Evolutionary conservation across 2,797 vertebrate species (phyloP).

Genomic region (Arrhamphus sclerolepis): DNA sequence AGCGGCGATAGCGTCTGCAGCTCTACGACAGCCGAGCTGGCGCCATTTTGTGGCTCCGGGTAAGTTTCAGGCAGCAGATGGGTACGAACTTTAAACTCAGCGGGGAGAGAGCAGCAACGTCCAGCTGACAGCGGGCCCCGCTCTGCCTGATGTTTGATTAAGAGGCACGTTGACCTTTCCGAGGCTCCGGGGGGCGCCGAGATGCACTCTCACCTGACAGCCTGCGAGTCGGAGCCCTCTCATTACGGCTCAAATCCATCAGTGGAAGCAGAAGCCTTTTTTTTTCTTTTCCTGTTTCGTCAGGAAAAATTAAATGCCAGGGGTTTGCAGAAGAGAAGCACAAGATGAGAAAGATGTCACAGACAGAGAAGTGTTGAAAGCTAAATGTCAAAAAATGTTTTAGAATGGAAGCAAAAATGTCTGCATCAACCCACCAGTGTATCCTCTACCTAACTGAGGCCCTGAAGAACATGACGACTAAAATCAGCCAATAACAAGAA

Average conservation of each 20-base stretch:
- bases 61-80: constrained; percentile 65
- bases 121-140: constrained; percentile 66
- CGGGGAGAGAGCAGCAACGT: constrained; percentile 58
- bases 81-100: constrained; percentile 79
- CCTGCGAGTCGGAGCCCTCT: constrained; percentile 50
- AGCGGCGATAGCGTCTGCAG: constrained; percentile 47
- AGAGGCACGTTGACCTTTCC: constrained; percentile 81
- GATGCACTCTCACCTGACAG: constrained; percentile 71
- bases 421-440: too few species aligned
- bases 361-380: constrained; percentile 20
- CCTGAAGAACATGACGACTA: too few species aligned
- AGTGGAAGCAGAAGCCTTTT: constrained; percentile 38
- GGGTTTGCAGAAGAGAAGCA: constrained; percentile 15
- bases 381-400: constrained; percentile 21
- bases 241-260: constrained; percentile 72
- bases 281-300: constrained; percentile 30
- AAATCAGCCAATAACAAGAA: constrained; percentile 24
- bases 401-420: not conserved
- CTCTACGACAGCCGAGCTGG: constrained; percentile 47
- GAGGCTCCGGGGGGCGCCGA: constrained; percentile 70
- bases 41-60: constrained; percentile 43
- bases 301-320: constrained; percentile 37
- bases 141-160: constrained; percentile 82
- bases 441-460: too few species aligned
- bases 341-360: constrained; percentile 23